Conservation (phyloP, 2,888 invertebrate species). For the Ochropleura leucogaster region DNA sequence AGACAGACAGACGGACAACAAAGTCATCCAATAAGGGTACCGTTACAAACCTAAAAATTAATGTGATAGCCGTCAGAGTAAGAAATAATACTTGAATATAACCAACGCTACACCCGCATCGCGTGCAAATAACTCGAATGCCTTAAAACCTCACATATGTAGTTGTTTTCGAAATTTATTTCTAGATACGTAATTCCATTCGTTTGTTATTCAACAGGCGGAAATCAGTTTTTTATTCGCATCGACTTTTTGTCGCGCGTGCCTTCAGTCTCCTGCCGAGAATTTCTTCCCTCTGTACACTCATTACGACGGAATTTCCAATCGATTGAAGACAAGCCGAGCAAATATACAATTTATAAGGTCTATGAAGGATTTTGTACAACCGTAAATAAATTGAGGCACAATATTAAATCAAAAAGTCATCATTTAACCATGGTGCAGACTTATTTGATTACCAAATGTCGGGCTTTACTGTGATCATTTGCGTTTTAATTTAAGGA, state of each 20-base stretch:
- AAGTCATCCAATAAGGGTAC: no score
- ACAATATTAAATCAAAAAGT: constrained; percentile 28
- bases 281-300: constrained; percentile 63
- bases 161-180: constrained; percentile 27
- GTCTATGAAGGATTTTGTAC: constrained; percentile 55
- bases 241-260: constrained; percentile 65
- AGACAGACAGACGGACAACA: no score
- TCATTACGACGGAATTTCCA: constrained; percentile 76
- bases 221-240: constrained; percentile 70
- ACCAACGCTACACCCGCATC: neutral
- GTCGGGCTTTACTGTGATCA: constrained; percentile 6
- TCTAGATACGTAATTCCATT: constrained; percentile 27
- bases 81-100: no score
- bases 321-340: constrained; percentile 74
- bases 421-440: constrained; percentile 18
- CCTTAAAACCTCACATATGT: neutral
- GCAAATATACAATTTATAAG: constrained; percentile 70
- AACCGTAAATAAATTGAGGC: constrained; percentile 59
- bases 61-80: neutral
- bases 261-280: constrained; percentile 64
- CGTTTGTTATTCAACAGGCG: constrained; percentile 52
- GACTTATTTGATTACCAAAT: neutral
- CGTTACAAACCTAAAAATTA: neutral
- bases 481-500: constrained; percentile 1
- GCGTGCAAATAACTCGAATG: neutral